These are phyloP conservation scores for Cephus rjabovi DNA, from an alignment of 2,888 invertebrate species.

Conservation along the genomic window DNA sequence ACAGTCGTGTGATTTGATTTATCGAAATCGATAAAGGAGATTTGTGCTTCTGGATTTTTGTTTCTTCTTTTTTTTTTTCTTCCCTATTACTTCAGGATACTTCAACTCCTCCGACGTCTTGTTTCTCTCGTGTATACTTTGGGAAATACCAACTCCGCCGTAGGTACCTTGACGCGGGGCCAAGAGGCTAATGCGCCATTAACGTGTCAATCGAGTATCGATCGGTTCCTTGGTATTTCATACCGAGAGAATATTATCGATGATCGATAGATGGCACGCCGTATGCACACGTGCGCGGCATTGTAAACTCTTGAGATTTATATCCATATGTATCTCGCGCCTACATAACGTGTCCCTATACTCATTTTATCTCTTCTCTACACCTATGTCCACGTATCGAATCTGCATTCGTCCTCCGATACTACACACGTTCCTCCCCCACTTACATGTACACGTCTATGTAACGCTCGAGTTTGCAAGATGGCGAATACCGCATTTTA, in stretches of 20 bases:
- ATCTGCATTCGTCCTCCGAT: neutral
- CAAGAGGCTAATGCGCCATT: neutral
- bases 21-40: neutral
- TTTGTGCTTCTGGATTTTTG: neutral
- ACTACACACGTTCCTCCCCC: neutral
- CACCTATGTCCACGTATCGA: neutral
- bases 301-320: slow-evolving; percentile 1
- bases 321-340: slow-evolving; percentile 1
- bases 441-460: neutral
- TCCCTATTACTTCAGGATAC: neutral
- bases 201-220: slow-evolving; percentile 6
- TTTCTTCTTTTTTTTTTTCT: neutral
- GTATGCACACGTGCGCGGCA: neutral
- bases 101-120: neutral
- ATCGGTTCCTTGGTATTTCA: neutral
- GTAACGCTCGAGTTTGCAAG: neutral
- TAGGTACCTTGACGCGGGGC: neutral
- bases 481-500: slow-evolving; percentile 5
- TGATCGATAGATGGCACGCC: neutral
- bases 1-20: neutral
- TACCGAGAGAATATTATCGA: neutral
- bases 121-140: neutral
- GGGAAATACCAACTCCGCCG: neutral
- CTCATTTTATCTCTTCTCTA: neutral
- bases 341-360: neutral